Evolutionary conservation across 2,888 invertebrate species (phyloP).

Genomic region (Abscondita cerata): DNA sequence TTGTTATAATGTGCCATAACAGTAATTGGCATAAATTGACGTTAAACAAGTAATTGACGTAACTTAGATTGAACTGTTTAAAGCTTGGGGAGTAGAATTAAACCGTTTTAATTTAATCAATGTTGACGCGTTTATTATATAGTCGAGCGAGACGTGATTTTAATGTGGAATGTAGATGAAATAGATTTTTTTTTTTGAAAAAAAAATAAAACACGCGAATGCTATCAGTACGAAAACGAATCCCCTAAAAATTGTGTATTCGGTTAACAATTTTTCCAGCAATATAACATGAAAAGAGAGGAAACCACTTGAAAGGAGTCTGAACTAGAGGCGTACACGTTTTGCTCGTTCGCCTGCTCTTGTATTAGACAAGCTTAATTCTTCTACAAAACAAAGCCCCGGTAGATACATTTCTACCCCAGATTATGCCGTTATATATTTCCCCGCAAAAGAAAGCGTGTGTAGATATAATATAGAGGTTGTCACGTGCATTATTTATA

Average conservation of each 20-base stretch:
- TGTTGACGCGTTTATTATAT: no score
- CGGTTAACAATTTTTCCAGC: constrained; percentile 17
- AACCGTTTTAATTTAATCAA: constrained; percentile 3
- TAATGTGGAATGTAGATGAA: not conserved
- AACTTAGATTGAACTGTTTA: constrained; percentile 1
- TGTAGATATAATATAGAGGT: constrained; percentile 55
- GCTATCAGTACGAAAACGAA: not conserved
- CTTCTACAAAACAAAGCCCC: constrained; percentile 56
- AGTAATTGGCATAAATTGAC: not conserved
- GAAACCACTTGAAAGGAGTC: constrained; percentile 25
- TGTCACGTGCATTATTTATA: constrained; percentile 57
- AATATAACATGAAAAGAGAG: constrained; percentile 29
- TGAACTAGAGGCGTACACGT: constrained; percentile 30
- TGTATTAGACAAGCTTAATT: constrained; percentile 57
- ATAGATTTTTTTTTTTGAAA: no score
- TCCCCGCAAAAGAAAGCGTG: constrained; percentile 52
- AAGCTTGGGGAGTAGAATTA: not conserved
- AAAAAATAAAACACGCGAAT: no score
- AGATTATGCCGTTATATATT: constrained; percentile 56
- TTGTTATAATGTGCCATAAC: not conserved
- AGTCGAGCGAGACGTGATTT: not conserved
- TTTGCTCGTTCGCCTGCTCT: constrained; percentile 42
- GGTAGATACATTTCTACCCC: constrained; percentile 56
- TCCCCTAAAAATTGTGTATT: constrained; percentile 17
- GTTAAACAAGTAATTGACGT: not conserved